A percentile compares a stretch with the other conserved stretches of the same genome.
These are phyloP conservation scores for Uria lomvia DNA, from an alignment of 2,113 vertebrate genomes.

Conservation along the genomic window DNA sequence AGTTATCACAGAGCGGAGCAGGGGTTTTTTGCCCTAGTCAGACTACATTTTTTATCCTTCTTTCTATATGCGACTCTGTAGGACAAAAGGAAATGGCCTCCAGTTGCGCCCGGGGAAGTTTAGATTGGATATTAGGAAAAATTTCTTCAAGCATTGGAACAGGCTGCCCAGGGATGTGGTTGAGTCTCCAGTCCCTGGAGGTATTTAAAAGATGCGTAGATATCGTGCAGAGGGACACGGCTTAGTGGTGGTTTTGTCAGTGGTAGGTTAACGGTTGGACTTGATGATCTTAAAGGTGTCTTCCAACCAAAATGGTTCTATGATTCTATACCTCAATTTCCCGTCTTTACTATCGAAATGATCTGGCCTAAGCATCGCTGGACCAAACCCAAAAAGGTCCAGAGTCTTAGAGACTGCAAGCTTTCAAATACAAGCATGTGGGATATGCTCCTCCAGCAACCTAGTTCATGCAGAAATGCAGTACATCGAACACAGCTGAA, in stretches of 20 bases:
- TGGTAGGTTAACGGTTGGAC: neutral
- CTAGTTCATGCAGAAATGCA: rapidly evolving
- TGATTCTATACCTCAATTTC: neutral
- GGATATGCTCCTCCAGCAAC: neutral
- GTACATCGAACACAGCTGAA: neutral
- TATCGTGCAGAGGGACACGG: neutral
- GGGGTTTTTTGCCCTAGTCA: neutral
- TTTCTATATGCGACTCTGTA: neutral
- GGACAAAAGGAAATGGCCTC: neutral
- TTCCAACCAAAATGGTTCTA: neutral
- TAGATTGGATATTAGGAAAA: neutral
- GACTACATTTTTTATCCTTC: neutral
- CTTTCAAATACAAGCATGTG: rapidly evolving
- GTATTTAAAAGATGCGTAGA: neutral
- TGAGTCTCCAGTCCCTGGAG: neutral
- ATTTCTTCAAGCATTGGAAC: neutral
- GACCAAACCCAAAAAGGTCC: neutral
- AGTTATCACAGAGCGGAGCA: neutral
- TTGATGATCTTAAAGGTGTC: neutral
- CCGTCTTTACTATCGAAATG: neutral
- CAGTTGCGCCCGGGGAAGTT: neutral
- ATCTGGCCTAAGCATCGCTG: neutral
- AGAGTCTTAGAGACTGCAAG: neutral
- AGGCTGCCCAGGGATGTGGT: neutral
- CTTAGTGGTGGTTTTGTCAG: neutral